Evolutionary conservation across 2,797 vertebrate genomes (phyloP).

Genomic region (Sparus aurata): DNA sequence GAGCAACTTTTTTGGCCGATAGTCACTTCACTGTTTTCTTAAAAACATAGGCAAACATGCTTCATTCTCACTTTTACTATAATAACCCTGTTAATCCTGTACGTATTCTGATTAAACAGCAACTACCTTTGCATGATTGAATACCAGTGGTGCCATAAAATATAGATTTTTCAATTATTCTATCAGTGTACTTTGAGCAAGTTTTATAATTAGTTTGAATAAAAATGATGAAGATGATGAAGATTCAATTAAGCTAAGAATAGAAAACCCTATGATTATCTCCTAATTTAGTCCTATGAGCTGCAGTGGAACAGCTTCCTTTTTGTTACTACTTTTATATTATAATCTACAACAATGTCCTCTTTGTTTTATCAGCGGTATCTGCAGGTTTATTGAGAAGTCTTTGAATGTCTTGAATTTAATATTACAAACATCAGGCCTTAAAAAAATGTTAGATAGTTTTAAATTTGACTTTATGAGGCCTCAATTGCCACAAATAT

Average conservation of each 20-base stretch:
- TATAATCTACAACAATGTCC: too few relatives aligned
- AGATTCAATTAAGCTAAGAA: neutral
- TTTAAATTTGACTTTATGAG: too few relatives aligned
- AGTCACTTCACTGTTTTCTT: neutral
- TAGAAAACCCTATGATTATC: neutral
- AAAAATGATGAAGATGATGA: neutral
- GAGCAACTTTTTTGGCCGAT: neutral
- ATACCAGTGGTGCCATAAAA: constrained; percentile 1
- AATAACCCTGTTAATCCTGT: neutral
- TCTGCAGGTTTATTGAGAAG: too few relatives aligned
- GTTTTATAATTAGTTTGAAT: constrained; percentile 1
- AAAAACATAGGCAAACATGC: neutral
- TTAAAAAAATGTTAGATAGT: too few relatives aligned
- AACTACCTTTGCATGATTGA: neutral
- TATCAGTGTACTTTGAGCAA: neutral
- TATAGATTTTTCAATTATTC: neutral
- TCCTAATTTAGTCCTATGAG: neutral
- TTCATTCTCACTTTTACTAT: neutral
- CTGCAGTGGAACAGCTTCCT: neutral
- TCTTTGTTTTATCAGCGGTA: neutral
- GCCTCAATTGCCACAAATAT: too few relatives aligned
- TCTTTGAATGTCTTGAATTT: too few relatives aligned
- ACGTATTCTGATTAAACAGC: neutral
- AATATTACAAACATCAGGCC: too few relatives aligned
- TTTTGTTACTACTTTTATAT: neutral